A percentile compares a stretch with the other conserved stretches of the same genome.
Conservation (phyloP, 2,113 vertebrate species). For the Microtus montanus region DNA sequence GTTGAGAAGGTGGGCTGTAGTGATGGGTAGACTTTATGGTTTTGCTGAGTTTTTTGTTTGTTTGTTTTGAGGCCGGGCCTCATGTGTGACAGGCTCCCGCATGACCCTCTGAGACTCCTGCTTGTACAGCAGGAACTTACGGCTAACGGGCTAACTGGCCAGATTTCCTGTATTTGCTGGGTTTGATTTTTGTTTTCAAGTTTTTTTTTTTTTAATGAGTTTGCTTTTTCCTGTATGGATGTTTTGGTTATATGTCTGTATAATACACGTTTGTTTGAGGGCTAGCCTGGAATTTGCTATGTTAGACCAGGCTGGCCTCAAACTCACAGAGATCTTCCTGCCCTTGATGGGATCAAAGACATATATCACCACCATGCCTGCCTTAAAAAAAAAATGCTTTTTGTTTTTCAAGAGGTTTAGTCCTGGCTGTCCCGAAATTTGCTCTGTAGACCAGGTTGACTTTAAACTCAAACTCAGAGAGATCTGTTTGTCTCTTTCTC, state of each 20-base stretch:
- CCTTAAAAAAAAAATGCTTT: not conserved
- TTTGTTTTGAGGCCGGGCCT: not conserved
- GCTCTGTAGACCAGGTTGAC: not conserved
- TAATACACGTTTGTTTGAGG: not conserved
- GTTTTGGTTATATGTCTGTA: not conserved
- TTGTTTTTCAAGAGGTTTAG: not conserved
- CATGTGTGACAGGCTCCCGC: not conserved
- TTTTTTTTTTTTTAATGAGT: not conserved
- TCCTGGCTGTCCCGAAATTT: not conserved
- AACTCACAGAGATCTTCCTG: not conserved
- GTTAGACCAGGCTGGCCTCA: not conserved
- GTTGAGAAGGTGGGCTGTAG: not conserved
- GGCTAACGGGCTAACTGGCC: no score
- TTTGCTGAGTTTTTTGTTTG: not conserved
- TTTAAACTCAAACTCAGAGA: not conserved
- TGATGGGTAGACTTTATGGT: not conserved
- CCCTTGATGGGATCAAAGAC: not conserved
- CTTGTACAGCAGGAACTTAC: no score
- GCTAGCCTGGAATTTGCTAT: not conserved
- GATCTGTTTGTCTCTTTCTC: not conserved
- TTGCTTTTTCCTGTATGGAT: not conserved
- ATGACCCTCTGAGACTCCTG: no score
- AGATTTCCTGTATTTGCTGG: no score
- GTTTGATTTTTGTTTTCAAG: not conserved
- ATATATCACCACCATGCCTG: not conserved